A percentile compares a stretch with the other conserved stretches of the same genome.
Conservation (phyloP, 2,113 vertebrate species). For the Sturnira hondurensis region DNA sequence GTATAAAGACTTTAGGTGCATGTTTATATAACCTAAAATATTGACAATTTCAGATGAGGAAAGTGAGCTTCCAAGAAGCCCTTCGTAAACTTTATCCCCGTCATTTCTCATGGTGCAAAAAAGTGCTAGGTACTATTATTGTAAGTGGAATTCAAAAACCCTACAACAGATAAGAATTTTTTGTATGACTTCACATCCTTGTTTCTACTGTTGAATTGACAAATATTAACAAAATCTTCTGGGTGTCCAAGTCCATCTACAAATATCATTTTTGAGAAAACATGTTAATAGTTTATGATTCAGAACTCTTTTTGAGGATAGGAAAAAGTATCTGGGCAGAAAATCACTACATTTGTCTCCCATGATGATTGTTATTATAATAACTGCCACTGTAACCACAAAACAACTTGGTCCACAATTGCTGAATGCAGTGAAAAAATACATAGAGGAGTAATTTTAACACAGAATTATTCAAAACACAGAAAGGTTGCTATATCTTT, state of each 20-base stretch:
- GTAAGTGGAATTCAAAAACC: slow-evolving; percentile 2
- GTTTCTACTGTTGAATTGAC: neutral
- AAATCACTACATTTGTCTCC: neutral
- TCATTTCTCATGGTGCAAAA: neutral
- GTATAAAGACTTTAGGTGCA: slow-evolving; percentile 14
- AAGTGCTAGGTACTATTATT: neutral
- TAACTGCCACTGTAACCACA: slow-evolving; percentile 26
- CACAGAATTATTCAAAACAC: slow-evolving; percentile 4
- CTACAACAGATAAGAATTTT: slow-evolving; percentile 36
- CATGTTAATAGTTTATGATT: neutral
- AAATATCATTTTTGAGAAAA: neutral
- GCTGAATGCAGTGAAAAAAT: neutral
- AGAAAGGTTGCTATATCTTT: neutral
- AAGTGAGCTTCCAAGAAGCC: neutral
- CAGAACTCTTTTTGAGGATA: neutral
- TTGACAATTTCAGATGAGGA: neutral
- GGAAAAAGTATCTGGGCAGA: neutral
- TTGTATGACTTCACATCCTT: neutral
- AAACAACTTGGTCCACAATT: slow-evolving; percentile 14
- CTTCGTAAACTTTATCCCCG: slow-evolving; percentile 19
- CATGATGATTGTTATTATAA: slow-evolving; percentile 28
- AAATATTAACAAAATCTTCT: neutral
- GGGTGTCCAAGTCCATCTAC: neutral
- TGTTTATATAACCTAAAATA: neutral
- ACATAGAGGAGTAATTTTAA: slow-evolving; percentile 22